These are phyloP conservation scores for Vidua macroura DNA, from an alignment of 2,113 vertebrate genomes.

Conservation along the genomic window DNA sequence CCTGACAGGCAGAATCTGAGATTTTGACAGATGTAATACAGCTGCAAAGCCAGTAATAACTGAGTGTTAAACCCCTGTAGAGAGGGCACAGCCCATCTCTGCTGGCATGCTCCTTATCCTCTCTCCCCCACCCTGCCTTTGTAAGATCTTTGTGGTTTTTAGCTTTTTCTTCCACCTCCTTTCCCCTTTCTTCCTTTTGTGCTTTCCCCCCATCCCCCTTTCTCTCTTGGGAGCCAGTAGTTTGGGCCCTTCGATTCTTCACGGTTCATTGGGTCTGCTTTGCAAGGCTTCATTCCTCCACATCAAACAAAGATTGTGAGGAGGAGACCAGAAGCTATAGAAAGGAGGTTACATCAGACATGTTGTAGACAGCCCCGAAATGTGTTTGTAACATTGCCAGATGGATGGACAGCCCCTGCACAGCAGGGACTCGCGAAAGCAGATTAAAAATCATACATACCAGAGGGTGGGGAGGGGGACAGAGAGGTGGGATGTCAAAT, in stretches of 20 bases:
- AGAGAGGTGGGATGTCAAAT: neutral
- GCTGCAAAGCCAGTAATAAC: slow-evolving; percentile 56
- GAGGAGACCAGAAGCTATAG: neutral
- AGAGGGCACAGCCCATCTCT: neutral
- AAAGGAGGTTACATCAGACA: slow-evolving; percentile 34
- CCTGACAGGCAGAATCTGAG: slow-evolving; percentile 13
- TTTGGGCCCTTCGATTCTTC: neutral
- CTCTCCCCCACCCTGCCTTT: neutral
- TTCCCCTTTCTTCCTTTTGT: neutral
- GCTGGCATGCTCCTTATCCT: neutral
- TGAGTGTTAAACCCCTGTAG: neutral
- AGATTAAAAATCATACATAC: slow-evolving; percentile 17
- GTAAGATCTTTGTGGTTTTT: slow-evolving; percentile 11
- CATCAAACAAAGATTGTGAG: neutral
- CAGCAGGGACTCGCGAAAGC: neutral
- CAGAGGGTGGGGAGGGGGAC: neutral
- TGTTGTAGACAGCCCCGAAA: neutral
- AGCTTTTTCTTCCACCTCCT: neutral
- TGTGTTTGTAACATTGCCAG: slow-evolving; percentile 54
- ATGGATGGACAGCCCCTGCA: slow-evolving; percentile 40
- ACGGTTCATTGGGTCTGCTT: slow-evolving; percentile 26
- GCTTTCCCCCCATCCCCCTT: neutral
- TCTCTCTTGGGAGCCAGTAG: neutral
- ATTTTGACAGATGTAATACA: slow-evolving; percentile 56
- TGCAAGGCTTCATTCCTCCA: slow-evolving; percentile 6